Percentiles rank a stretch among this genome's conserved stretches.
phyloP scores from a whole-genome alignment of 2,797 vertebrate genomes.

The Petrocephalus schoutedeni region DNA sequence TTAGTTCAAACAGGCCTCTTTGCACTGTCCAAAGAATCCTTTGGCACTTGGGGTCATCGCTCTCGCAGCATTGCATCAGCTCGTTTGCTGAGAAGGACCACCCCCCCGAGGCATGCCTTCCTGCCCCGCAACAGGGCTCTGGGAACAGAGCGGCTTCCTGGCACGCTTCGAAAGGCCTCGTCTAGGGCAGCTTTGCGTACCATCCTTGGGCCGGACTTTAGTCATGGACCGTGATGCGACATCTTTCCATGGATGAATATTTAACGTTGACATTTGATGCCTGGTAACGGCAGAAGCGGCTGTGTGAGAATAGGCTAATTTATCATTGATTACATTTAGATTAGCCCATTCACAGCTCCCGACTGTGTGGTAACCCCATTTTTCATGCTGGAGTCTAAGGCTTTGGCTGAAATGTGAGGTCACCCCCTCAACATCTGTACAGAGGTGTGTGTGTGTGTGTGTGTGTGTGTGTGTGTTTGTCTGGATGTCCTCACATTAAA shows the following conservation, averaged over 20 bases:
- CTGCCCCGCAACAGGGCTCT: not conserved
- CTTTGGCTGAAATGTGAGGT: not conserved
- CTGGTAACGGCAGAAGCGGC: no score
- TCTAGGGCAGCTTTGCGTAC: not conserved
- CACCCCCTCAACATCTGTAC: not conserved
- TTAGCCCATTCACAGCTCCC: not conserved
- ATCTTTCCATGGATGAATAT: conserved; percentile 8
- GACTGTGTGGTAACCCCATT: not conserved
- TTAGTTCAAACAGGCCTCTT: not conserved
- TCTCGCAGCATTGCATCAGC: not conserved
- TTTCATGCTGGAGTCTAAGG: not conserved
- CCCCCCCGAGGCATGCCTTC: not conserved
- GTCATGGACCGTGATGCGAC: not conserved
- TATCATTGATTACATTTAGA: conserved; percentile 21
- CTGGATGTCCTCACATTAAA: not conserved
- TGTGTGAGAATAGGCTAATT: conserved; percentile 17
- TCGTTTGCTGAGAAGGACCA: not conserved
- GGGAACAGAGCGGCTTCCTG: not conserved
- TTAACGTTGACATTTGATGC: not conserved
- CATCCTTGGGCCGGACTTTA: not conserved
- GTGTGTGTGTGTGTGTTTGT: not conserved
- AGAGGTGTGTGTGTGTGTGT: not conserved
- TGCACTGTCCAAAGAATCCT: not conserved
- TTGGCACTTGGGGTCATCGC: not conserved
- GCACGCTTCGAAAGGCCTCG: not conserved